These are phyloP conservation scores for Lasiurus borealis DNA, from an alignment of 2,113 vertebrate species.

Conservation along the genomic window DNA sequence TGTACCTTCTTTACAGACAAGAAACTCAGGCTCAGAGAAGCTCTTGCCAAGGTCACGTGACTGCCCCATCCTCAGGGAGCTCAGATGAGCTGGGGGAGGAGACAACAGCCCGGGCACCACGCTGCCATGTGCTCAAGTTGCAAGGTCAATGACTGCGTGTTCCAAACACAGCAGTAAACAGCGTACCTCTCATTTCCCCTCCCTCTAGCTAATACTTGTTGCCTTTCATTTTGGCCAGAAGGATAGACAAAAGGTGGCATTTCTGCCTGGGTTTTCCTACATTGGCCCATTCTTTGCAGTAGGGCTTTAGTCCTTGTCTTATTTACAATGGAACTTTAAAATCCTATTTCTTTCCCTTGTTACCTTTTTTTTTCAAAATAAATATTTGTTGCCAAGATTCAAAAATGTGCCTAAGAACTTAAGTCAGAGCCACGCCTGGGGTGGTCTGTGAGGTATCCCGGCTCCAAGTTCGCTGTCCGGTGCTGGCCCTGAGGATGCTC, in stretches of 20 bases:
- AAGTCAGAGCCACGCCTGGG: not conserved
- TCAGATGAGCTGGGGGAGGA: not conserved
- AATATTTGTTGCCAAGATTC: not conserved
- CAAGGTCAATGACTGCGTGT: not conserved
- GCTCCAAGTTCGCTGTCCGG: not conserved
- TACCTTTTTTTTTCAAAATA: not conserved
- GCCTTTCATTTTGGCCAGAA: not conserved
- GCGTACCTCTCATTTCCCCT: not conserved
- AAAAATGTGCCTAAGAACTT: not conserved
- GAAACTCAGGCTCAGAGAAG: not conserved
- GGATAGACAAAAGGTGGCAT: not conserved
- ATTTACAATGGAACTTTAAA: not conserved
- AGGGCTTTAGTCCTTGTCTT: not conserved
- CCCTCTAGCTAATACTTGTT: not conserved
- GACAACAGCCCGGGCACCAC: rapidly evolving
- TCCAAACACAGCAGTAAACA: not conserved
- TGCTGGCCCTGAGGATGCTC: not conserved
- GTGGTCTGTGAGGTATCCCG: not conserved
- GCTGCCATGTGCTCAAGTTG: not conserved
- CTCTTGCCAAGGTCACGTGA: not conserved
- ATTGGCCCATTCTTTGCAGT: not conserved
- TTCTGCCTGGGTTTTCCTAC: not conserved
- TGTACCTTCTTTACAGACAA: not conserved
- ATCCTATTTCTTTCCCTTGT: not conserved
- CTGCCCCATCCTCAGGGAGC: not conserved